Conservation (phyloP, 2,797 vertebrate species). For the Microtus agrestis region DNA sequence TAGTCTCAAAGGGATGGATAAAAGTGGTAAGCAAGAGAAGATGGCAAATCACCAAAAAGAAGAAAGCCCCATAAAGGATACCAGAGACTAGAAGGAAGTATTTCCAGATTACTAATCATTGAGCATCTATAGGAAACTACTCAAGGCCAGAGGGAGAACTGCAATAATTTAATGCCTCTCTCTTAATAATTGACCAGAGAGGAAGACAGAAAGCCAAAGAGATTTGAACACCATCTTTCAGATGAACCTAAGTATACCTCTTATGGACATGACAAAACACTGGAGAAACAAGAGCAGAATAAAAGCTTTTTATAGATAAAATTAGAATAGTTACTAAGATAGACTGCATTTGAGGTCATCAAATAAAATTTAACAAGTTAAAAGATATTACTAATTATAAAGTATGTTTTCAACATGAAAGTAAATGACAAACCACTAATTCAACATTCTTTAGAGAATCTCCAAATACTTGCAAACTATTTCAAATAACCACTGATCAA, state of each 20-base stretch:
- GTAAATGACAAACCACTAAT: slow-evolving; percentile 44
- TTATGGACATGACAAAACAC: neutral
- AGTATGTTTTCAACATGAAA: neutral
- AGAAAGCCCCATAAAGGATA: neutral
- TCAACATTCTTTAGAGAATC: neutral
- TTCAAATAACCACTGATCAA: neutral
- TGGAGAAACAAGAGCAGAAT: neutral
- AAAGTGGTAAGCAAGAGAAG: neutral
- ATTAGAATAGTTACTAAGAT: neutral
- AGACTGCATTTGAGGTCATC: neutral
- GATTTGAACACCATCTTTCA: slow-evolving; percentile 36
- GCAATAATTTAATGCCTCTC: neutral
- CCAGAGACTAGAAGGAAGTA: neutral
- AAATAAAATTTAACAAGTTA: slow-evolving; percentile 35
- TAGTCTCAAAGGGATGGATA: neutral
- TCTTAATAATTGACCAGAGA: slow-evolving; percentile 6
- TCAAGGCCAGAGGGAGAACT: neutral
- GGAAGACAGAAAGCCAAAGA: slow-evolving; percentile 31
- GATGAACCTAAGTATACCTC: neutral
- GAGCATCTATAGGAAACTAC: neutral
- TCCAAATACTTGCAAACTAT: slow-evolving; percentile 39
- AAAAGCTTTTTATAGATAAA: neutral
- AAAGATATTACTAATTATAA: slow-evolving; percentile 20
- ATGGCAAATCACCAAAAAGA: neutral
- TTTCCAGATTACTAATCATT: neutral